Evolutionary conservation across 1,140 invertebrate genomes (phyloP).

Genomic region (Sinella curviseta): DNA sequence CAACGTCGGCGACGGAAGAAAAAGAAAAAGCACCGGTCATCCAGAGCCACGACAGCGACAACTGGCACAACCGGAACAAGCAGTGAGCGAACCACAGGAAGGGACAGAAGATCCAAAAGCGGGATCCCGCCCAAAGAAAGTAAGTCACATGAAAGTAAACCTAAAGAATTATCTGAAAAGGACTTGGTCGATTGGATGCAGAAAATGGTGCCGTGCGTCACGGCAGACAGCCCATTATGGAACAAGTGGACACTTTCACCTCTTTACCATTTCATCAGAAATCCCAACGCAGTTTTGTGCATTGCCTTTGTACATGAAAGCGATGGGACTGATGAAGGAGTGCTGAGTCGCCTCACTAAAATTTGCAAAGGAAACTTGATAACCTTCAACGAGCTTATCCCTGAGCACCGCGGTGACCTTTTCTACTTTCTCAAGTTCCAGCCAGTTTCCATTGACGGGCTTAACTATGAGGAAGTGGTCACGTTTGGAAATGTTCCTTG

Average conservation of each 20-base stretch:
- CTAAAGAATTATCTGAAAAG: not conserved
- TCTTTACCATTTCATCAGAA: not conserved
- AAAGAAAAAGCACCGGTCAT: too few species aligned
- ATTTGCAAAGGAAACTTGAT: slow-evolving; percentile 18
- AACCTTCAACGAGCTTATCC: slow-evolving; percentile 38
- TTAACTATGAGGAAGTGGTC: slow-evolving; percentile 34
- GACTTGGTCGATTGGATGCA: not conserved
- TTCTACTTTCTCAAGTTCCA: slow-evolving; percentile 42
- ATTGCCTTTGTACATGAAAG: not conserved
- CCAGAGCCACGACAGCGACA: too few species aligned
- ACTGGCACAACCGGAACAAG: too few species aligned
- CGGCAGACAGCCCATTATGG: not conserved
- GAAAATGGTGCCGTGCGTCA: not conserved
- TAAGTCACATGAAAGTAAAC: not conserved
- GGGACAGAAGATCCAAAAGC: too few species aligned
- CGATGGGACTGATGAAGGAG: not conserved
- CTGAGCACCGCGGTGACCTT: slow-evolving; percentile 32
- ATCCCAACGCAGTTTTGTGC: not conserved
- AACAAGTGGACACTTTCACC: not conserved
- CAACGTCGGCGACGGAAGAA: too few species aligned
- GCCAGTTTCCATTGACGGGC: not conserved
- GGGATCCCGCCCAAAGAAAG: too few species aligned
- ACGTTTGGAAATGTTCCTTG: slow-evolving; percentile 40
- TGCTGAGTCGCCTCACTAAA: not conserved
- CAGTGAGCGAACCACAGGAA: too few species aligned